Evolutionary conservation across 2,888 invertebrate species (phyloP).

Genomic region (Bruchidius siliquastri): DNA sequence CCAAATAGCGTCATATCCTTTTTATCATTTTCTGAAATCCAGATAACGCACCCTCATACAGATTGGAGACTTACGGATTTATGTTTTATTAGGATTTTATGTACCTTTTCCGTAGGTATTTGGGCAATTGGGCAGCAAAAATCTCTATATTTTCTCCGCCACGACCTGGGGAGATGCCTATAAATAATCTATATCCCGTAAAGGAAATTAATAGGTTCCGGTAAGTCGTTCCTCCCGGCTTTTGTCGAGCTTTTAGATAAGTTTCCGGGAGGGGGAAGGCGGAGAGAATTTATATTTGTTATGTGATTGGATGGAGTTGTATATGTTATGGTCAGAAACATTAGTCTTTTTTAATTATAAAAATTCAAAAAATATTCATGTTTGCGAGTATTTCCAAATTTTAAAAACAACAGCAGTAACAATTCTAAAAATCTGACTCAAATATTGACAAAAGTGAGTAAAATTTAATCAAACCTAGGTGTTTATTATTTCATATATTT

Average conservation of each 20-base stretch:
- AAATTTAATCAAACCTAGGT: too few relatives aligned
- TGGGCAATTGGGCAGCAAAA: conserved; percentile 1
- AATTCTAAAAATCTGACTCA: too few relatives aligned
- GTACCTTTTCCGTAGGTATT: conserved; percentile 1
- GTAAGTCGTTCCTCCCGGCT: neutral
- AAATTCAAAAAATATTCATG: too few relatives aligned
- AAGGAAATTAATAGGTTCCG: neutral
- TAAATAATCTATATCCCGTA: neutral
- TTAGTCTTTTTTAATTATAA: too few relatives aligned
- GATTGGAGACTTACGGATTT: conserved; percentile 1
- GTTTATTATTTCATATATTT: too few relatives aligned
- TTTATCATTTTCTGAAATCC: conserved; percentile 20
- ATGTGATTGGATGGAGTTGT: neutral
- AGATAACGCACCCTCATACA: neutral
- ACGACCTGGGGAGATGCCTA: neutral
- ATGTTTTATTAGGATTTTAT: conserved; percentile 1
- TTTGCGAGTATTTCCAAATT: too few relatives aligned
- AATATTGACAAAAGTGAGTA: too few relatives aligned
- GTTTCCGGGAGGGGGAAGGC: neutral
- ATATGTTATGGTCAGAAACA: too few relatives aligned
- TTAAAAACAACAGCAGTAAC: too few relatives aligned
- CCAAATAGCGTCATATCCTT: conserved; percentile 29
- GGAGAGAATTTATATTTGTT: neutral
- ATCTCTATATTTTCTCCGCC: neutral
- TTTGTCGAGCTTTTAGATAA: neutral